These are phyloP conservation scores for Cremastinae sp. DNA, from an alignment of 2,888 invertebrate species.

Conservation along the genomic window DNA sequence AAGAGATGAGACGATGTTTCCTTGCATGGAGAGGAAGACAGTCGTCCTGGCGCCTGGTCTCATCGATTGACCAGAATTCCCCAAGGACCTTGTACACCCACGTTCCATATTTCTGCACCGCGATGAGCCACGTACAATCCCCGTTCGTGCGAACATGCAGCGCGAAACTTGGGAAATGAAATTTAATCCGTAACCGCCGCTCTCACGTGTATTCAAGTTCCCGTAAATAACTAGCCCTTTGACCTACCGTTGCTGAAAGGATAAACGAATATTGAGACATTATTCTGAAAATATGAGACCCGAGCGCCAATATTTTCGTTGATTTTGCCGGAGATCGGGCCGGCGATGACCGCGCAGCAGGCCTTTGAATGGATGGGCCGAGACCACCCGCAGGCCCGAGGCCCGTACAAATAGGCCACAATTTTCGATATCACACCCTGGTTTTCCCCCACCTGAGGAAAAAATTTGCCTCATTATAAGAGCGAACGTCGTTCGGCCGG, in stretches of 20 bases:
- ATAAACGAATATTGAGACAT: background rate
- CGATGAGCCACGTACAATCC: slow-evolving; percentile 12
- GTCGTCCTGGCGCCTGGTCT: slow-evolving; percentile 64
- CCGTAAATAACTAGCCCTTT: background rate
- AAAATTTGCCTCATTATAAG: too few relatives aligned
- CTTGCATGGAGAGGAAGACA: slow-evolving; percentile 52
- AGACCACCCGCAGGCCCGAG: too few relatives aligned
- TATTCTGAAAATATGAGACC: too few relatives aligned
- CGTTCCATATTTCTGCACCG: slow-evolving; percentile 19
- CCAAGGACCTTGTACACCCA: slow-evolving; percentile 42
- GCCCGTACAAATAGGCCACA: too few relatives aligned
- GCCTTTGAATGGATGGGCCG: background rate
- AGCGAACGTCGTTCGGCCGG: too few relatives aligned
- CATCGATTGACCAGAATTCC: slow-evolving; percentile 65
- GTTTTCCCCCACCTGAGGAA: too few relatives aligned
- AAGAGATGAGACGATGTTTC: slow-evolving; percentile 46
- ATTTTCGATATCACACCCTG: too few relatives aligned
- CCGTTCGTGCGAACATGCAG: slow-evolving; percentile 24
- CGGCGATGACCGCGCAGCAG: too few relatives aligned
- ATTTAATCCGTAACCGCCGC: slow-evolving; percentile 20
- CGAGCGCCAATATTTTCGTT: too few relatives aligned
- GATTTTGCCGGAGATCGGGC: too few relatives aligned
- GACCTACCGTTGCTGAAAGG: slow-evolving; percentile 5
- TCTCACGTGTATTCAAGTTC: background rate
- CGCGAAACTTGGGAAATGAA: background rate